These are phyloP conservation scores for Engraulis encrasicolus DNA, from an alignment of 2,113 vertebrate genomes.

Conservation along the genomic window DNA sequence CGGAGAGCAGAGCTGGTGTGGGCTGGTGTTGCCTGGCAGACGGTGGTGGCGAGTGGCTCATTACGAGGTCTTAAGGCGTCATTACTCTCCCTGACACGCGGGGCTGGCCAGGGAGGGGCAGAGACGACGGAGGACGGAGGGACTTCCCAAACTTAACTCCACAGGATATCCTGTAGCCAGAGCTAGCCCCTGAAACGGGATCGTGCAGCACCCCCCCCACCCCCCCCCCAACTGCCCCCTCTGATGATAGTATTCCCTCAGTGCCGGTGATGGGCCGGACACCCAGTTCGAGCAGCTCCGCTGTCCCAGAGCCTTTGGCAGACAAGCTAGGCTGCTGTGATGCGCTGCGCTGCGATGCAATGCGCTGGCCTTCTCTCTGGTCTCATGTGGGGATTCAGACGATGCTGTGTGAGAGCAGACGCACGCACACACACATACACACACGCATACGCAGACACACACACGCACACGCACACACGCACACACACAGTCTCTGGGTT, in stretches of 20 bases:
- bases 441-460: no score
- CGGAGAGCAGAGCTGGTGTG: conserved; percentile 61
- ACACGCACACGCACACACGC: no score
- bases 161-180: conserved; percentile 73
- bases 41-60: conserved; percentile 68
- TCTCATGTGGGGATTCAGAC: not conserved
- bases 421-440: no score
- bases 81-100: conserved; percentile 70
- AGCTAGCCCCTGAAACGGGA: conserved; percentile 70
- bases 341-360: no score
- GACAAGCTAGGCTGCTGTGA: no score
- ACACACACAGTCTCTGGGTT: not conserved
- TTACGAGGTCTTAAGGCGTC: conserved; percentile 69
- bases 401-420: not conserved
- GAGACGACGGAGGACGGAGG: conserved; percentile 62
- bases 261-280: not conserved
- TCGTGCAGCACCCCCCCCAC: no score
- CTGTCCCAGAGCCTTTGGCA: no score
- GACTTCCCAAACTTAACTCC: conserved; percentile 69
- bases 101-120: conserved; percentile 64
- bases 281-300: no score
- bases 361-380: no score
- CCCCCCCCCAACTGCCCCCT: not conserved
- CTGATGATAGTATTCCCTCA: not conserved
- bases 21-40: conserved; percentile 68